phyloP scores from a whole-genome alignment of 2,888 invertebrate species.

The Kryphioiulus occultus region DNA sequence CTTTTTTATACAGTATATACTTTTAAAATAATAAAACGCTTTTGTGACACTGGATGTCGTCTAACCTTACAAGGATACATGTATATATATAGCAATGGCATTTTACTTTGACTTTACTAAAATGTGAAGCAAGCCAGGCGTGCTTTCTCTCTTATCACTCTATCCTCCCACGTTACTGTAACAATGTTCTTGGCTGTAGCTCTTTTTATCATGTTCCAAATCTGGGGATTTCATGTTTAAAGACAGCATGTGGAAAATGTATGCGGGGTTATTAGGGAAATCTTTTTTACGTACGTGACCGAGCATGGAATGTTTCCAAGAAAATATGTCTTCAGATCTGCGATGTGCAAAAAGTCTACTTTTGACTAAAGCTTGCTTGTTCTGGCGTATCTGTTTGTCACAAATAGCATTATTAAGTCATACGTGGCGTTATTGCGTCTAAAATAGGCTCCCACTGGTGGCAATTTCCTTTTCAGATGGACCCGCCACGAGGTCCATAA shows the following conservation, averaged over 20 bases:
- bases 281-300: neutral
- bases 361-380: neutral
- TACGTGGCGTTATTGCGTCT: neutral
- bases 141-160: neutral
- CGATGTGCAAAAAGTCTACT: neutral
- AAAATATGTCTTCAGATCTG: neutral
- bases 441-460: neutral
- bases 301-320: neutral
- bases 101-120: neutral
- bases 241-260: neutral
- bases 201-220: neutral
- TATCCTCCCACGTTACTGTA: neutral
- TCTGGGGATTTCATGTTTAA: neutral
- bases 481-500: constrained; percentile 2
- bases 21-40: neutral
- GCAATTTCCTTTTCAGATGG: neutral
- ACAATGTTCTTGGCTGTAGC: neutral
- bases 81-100: neutral
- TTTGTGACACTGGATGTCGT: neutral
- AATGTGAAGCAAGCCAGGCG: neutral
- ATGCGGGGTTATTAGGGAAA: neutral
- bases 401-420: neutral
- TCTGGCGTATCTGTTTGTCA: neutral
- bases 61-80: neutral
- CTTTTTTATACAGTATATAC: neutral